Conservation (phyloP, 2,113 vertebrate species). For the Panthera uncia region DNA sequence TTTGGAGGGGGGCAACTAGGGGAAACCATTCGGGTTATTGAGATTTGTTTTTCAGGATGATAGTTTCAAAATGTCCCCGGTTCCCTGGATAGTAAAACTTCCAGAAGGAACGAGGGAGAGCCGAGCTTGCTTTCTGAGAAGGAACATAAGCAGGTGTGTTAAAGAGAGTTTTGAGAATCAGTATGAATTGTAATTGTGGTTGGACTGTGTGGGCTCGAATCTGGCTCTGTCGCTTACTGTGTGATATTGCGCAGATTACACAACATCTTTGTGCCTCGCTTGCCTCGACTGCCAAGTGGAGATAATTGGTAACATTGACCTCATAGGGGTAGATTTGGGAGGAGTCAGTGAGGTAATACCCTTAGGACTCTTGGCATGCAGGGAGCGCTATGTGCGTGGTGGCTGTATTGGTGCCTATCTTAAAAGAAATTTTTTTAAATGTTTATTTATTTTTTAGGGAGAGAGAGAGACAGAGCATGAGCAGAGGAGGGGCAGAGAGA, state of each 20-base stretch:
- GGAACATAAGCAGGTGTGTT: background rate
- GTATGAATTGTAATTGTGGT: background rate
- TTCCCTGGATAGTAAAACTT: constrained; percentile 48
- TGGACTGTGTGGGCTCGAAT: background rate
- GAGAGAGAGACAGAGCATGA: no score
- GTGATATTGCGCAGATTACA: background rate
- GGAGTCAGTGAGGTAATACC: background rate
- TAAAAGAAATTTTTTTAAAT: background rate
- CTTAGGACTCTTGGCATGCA: background rate
- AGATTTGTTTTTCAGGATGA: constrained; percentile 31
- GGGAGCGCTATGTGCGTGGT: background rate
- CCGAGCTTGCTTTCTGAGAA: constrained; percentile 38
- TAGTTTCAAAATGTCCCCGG: background rate
- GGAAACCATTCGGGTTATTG: constrained; percentile 28
- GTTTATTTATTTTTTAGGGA: no score
- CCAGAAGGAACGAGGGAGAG: background rate
- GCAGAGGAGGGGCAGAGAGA: no score
- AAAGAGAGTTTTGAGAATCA: constrained; percentile 19
- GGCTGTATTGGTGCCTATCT: background rate
- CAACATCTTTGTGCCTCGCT: constrained; percentile 30
- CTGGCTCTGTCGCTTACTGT: background rate
- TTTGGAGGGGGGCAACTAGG: background rate
- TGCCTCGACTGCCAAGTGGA: background rate
- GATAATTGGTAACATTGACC: background rate
- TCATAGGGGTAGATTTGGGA: constrained; percentile 7